Conservation (phyloP, 2,888 invertebrate genomes). For the Pilophorus perplexus region DNA sequence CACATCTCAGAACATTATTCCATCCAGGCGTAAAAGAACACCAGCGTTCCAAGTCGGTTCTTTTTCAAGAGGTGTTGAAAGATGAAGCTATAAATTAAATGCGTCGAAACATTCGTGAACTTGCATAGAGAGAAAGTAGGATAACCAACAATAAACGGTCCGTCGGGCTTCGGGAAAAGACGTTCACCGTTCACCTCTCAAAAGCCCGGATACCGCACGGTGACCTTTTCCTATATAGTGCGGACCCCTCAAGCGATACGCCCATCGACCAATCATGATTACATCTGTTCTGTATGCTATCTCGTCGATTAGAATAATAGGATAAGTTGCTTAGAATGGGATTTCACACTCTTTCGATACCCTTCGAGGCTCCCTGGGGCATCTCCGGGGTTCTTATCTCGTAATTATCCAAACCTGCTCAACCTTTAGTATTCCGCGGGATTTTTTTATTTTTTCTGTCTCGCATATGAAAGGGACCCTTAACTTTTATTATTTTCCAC, state of each 20-base stretch:
- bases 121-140: slow-evolving; percentile 5
- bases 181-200: slow-evolving; percentile 24
- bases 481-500: no score
- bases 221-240: slow-evolving; percentile 27
- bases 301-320: slow-evolving; percentile 39
- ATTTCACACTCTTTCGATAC: slow-evolving; percentile 38
- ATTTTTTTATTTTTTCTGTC: not conserved
- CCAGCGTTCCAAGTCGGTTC: no score
- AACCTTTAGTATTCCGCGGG: not conserved
- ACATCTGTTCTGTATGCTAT: slow-evolving; percentile 36
- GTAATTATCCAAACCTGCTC: slow-evolving; percentile 24
- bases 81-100: not conserved
- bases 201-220: slow-evolving; percentile 6
- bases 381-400: slow-evolving; percentile 24
- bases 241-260: slow-evolving; percentile 20
- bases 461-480: not conserved
- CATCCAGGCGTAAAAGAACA: no score
- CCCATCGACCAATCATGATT: slow-evolving; percentile 36
- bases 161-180: slow-evolving; percentile 8
- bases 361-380: slow-evolving; percentile 23
- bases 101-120: slow-evolving; percentile 14
- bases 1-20: no score
- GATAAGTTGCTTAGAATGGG: slow-evolving; percentile 36
- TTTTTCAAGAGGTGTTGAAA: not conserved
- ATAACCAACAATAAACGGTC: slow-evolving; percentile 11